Evolutionary conservation across 1,140 invertebrate species (phyloP), one percentile per base, ranked within the genome.

Genomic region (Anthonomus grandis): DNA sequence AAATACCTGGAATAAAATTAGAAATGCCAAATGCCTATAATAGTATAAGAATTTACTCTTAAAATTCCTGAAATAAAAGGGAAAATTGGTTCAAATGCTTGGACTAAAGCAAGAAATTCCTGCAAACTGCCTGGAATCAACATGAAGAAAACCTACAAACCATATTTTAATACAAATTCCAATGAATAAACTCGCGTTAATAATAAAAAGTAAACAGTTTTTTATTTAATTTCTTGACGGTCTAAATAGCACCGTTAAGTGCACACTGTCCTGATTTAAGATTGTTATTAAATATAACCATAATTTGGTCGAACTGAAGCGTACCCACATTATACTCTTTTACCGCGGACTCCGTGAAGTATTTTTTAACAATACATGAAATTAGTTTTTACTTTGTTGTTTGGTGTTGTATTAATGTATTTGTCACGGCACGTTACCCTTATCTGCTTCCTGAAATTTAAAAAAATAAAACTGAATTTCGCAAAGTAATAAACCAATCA

Each of bases 201-300:
- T 44, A 39, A 24, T 55, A 47, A 55, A 55, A 55, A 55, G 42
- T 37, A 38, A 55, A 55, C 44, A 55, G 34, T 55, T 55, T 55
- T 47, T n/a, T n/a, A n/a, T n/a, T n/a, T n/a, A 31, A 39, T 55
- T 55, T 24, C 42, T 55, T 55, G 53, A 47, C 44, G 53, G 53
- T 55, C 53, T 55, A 39, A 46, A 55, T 55, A 46, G 19, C 42
- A 55, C 42, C 53, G 53, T 47, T 55, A 55, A 55, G 53, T 55
- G 53, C 27, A 47, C 44, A 47, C 27, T 46, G 53, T 47, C 24
- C 51, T 31, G 39, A 44, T 47, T 55, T 47, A 55, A 24, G 42
- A 55, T 55, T 42, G 21, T 55, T 55, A 55, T 47, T 55, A 55
- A 55, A 55, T 38, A 47, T 55, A 47, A 47, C 31, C 21, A 55